Evolutionary conservation across 2,113 vertebrate genomes (phyloP).

Genomic region (Cochlearius cochlearius): DNA sequence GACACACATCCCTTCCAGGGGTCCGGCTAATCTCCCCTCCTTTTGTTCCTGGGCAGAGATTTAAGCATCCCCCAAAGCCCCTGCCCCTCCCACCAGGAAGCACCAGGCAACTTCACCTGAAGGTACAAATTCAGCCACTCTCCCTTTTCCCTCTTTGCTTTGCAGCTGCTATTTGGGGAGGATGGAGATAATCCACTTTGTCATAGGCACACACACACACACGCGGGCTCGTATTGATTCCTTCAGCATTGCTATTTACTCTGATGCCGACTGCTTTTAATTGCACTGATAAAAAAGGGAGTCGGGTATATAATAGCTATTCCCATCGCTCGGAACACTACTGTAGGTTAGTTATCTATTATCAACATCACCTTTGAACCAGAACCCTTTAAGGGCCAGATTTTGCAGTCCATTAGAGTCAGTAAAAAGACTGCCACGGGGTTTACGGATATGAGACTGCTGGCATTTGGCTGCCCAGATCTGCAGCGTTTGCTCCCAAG

Average conservation of each 20-base stretch:
- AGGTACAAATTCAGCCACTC: conserved; percentile 55
- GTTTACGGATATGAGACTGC: not conserved
- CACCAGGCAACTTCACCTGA: conserved; percentile 16
- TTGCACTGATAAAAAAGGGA: not conserved
- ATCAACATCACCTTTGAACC: rapidly evolving
- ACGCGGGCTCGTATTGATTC: not conserved
- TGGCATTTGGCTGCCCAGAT: not conserved
- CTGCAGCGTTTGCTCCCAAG: not conserved
- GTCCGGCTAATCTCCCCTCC: not conserved
- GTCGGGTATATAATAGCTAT: rapidly evolving
- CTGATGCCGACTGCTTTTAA: not conserved
- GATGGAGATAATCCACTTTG: conserved; percentile 53
- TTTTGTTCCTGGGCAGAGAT: conserved; percentile 24
- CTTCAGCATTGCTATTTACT: not conserved
- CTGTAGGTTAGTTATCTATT: not conserved
- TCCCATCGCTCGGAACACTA: not conserved
- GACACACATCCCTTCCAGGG: not conserved
- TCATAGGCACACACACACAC: not conserved
- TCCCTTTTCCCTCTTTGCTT: conserved; percentile 42
- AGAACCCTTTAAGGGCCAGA: not conserved
- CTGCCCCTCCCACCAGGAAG: conserved; percentile 51
- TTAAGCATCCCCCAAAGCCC: not conserved
- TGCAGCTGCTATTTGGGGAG: conserved; percentile 26
- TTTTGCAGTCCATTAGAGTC: not conserved
- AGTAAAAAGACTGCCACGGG: not conserved